A percentile compares a stretch with the other conserved stretches of the same genome.
These are phyloP conservation scores for Neotoma lepida DNA, from an alignment of 2,113 vertebrate species.

Conservation along the genomic window DNA sequence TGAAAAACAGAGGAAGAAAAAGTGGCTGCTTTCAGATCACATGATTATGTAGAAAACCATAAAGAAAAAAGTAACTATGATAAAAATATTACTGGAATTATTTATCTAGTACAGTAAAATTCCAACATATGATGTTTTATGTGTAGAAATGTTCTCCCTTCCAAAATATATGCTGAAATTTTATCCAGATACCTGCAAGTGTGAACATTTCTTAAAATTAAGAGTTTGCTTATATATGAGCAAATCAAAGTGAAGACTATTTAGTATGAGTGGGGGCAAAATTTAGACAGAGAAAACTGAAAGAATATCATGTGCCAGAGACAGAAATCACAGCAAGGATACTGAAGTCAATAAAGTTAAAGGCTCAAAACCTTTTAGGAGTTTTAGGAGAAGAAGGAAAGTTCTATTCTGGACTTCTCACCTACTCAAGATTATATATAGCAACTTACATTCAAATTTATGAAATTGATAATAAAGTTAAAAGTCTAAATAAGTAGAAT, in stretches of 20 bases:
- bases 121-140: not conserved
- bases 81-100: not conserved
- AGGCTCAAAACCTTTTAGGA: not conserved
- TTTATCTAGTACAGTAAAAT: not conserved
- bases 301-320: not conserved
- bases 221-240: not conserved
- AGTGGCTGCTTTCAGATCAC: not conserved
- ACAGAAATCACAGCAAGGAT: not conserved
- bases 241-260: not conserved
- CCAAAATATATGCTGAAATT: not conserved
- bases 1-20: not conserved
- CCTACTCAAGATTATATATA: not conserved
- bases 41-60: not conserved
- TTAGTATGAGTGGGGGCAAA: not conserved
- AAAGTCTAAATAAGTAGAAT: not conserved
- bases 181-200: not conserved
- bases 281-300: not conserved
- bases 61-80: not conserved
- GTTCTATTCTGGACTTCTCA: not conserved
- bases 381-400: not conserved
- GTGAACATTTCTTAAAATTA: not conserved
- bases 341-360: fast-evolving
- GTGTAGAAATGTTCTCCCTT: too few relatives aligned
- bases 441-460: not conserved
- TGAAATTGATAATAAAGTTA: not conserved